Base-by-base conservation (phyloP, 2,113 vertebrate species). In the Mystacornis crossleyi region DNA sequence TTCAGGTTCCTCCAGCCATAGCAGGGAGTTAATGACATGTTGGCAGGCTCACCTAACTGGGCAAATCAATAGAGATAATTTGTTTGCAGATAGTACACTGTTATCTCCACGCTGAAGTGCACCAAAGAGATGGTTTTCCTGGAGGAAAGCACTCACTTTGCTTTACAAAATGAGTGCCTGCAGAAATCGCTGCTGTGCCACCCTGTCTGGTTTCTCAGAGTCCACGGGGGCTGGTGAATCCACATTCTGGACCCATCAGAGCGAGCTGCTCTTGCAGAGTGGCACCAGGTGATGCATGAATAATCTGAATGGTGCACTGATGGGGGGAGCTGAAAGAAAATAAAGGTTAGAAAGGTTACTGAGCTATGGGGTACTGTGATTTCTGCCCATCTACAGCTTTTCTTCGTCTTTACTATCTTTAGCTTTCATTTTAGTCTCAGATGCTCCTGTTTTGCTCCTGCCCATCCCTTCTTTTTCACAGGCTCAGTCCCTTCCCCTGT, bases 21-120 rank as follows among this genome's bases (percentile, higher is more conserved):
- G 81, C 87, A 45, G 70, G 47, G 81, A 87, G 84, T 61, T 75
- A 79, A 94, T 90, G 95, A 64, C 65, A 33, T n/a, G 43, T 82
- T 91, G 90, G 65, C 73, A 65, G 81, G 88, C 81, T 42, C 78
- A 69, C 74, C 90, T 81, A 40, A 26, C 9, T 2, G 17, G 73
- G 43, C 53, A 67, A 61, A 89, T 95, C 92, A 65, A 90, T 93
- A 43, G 18, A 64, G 81, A 43, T 31, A 17, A 87, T 87, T 93
- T 89, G 87, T 96, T 89, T 93, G 81, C 87, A 60, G 77, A 50
- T 28, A 73, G 47, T 40, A 28, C 48, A 16, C 43, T 51, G n/a
- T 93, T 90, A 94, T 94, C 79, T 94, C 82, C 73, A 53, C 40
- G 3, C 81, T 51, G 36, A 65, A 71, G 53, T 40, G 57, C n/a